Evolutionary conservation across 2,797 vertebrate species (phyloP).

Genomic region (Cossypha polioptera): DNA sequence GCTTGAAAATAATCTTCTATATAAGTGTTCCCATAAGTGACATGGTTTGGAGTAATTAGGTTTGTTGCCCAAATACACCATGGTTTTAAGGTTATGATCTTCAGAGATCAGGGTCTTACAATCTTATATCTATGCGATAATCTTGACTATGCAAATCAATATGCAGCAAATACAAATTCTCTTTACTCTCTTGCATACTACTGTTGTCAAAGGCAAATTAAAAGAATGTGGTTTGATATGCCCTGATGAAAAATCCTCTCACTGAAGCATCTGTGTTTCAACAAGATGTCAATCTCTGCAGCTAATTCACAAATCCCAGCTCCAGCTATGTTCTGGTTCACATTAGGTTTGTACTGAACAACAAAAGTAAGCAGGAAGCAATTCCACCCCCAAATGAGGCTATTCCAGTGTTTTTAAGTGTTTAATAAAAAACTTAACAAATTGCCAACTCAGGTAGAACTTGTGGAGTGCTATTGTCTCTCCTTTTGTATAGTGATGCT

Average conservation of each 20-base stretch:
- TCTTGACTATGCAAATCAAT: neutral
- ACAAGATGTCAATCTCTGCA: neutral
- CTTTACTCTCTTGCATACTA: neutral
- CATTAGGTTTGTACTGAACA: neutral
- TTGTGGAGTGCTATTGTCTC: neutral
- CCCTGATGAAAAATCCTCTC: neutral
- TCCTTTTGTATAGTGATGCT: neutral
- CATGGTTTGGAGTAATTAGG: neutral
- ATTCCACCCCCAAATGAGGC: neutral
- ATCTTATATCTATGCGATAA: neutral
- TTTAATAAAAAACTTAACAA: neutral
- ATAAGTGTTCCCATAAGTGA: conserved; percentile 41
- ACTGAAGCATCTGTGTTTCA: neutral
- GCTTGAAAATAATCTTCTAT: conserved; percentile 17
- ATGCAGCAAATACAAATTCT: neutral
- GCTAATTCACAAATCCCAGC: neutral
- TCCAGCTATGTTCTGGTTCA: neutral
- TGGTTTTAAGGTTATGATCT: neutral
- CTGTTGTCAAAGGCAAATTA: neutral
- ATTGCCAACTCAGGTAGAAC: neutral
- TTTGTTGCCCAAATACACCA: neutral
- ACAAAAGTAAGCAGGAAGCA: neutral
- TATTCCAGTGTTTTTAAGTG: neutral
- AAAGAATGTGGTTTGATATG: neutral
- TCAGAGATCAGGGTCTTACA: neutral